These are phyloP conservation scores for Microctonus hyperodae DNA, from an alignment of 2,888 invertebrate genomes.

Conservation along the genomic window DNA sequence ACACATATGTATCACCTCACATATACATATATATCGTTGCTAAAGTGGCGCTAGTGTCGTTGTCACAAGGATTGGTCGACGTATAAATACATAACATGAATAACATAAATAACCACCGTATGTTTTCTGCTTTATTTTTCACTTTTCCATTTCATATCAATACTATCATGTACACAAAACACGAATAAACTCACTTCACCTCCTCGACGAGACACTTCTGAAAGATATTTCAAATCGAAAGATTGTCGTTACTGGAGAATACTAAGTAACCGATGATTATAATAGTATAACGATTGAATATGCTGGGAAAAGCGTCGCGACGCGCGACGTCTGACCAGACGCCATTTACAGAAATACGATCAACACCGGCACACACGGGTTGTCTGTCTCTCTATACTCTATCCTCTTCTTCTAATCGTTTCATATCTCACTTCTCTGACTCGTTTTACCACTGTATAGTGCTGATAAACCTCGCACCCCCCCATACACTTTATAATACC, in stretches of 20 bases:
- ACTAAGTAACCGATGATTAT: background rate
- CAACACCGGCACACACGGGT: background rate
- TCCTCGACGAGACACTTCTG: background rate
- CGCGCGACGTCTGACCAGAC: slow-evolving; percentile 15
- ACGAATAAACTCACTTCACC: background rate
- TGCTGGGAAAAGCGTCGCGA: background rate
- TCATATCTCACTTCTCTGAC: too few relatives aligned
- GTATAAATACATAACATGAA: too few relatives aligned
- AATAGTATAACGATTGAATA: background rate
- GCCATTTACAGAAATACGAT: slow-evolving; percentile 24
- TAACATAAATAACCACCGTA: background rate
- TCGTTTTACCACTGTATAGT: too few relatives aligned
- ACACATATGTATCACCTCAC: too few relatives aligned
- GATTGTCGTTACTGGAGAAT: background rate
- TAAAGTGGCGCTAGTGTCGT: slow-evolving; percentile 16
- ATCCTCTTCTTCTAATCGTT: background rate
- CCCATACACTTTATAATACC: too few relatives aligned
- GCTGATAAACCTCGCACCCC: too few relatives aligned
- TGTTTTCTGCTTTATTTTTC: background rate
- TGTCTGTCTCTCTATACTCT: background rate
- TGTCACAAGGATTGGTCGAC: slow-evolving; percentile 4
- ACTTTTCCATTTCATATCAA: background rate
- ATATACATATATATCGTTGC: background rate
- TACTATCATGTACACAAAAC: too few relatives aligned
- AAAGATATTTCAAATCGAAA: background rate